These are phyloP conservation scores for Luperina testacea DNA, from an alignment of 2,888 invertebrate species.

Conservation along the genomic window DNA sequence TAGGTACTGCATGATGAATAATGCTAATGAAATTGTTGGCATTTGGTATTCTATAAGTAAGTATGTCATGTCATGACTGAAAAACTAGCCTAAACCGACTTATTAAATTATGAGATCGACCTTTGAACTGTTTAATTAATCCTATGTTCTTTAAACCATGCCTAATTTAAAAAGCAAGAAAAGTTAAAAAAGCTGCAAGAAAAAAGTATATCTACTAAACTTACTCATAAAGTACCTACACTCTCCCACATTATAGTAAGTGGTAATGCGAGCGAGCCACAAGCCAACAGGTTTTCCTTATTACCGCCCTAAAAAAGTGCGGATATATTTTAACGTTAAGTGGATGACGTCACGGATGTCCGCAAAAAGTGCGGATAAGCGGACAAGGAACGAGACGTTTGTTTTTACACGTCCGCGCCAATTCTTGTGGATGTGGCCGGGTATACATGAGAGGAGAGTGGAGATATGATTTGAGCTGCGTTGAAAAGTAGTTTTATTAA, in stretches of 20 bases:
- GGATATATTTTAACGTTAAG: conserved; percentile 75
- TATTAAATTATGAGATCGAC: neutral
- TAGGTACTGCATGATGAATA: neutral
- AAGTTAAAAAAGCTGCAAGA: neutral
- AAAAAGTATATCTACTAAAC: neutral
- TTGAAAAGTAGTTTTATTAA: too few species aligned
- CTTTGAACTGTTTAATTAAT: neutral
- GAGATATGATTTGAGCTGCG: conserved; percentile 19
- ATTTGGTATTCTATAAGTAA: too few species aligned
- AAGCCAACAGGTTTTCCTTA: conserved; percentile 66
- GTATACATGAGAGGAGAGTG: conserved; percentile 63
- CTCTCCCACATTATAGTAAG: conserved; percentile 46
- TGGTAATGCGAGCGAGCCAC: conserved; percentile 48
- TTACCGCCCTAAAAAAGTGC: conserved; percentile 59
- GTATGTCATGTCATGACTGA: neutral
- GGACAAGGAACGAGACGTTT: conserved; percentile 73
- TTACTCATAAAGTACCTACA: neutral
- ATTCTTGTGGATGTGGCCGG: conserved; percentile 68
- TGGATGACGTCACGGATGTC: conserved; percentile 75
- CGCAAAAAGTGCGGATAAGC: conserved; percentile 75
- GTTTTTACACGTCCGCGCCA: conserved; percentile 81
- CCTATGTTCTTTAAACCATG: neutral
- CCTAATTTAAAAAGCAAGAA: neutral
- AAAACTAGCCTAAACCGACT: neutral
- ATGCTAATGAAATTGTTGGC: neutral